Evolutionary conservation across 2,888 invertebrate genomes (phyloP), one percentile per base, ranked within the genome.

Genomic region (Nematopogon swammerdamellus): DNA sequence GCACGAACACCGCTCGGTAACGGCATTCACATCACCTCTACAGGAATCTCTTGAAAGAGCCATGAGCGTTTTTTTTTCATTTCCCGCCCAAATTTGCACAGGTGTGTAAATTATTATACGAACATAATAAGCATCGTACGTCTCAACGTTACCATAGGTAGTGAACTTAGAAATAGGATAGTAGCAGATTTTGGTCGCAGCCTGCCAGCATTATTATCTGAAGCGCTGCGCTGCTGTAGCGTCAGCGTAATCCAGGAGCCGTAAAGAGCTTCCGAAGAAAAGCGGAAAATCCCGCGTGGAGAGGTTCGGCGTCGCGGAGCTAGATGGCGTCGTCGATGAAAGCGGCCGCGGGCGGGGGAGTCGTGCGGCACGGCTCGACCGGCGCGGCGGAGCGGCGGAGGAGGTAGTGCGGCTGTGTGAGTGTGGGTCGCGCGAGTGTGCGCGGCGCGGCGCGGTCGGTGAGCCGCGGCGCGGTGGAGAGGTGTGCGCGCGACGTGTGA

Each of bases 231-330:
- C n/a, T 14, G 36, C 36, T 14, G 36, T 8, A 36, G 36, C 36
- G 36, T 36, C 36, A 36, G n/a, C 36, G 11, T 8, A 14, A 36
- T 14, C n/a, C 36, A 3, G 11, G 36, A 36, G n/a, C 11, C 36
- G 18, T 30, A 25, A 19, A 25, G 18, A 11, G 19, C 44, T 18
- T 44, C 18, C 18, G 18, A 44, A 44, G 19, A 17, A 44, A 44
- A 18, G 19, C 44, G 44, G 44, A 18, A 44, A 19, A 44, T 18
- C 19, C 44, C 18, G 25, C 42, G 44, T 25, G 16, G 45, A 18
- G 55, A 59, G 68, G 72, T 36, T 64, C 68, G 51, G 67, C 77
- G 68, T 63, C 74, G 71, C 72, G 70, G 59, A 70, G 62, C 70
- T 67, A 72, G 75, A 77, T 75, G 75, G 60, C 54, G 54, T n/a